phyloP scores from a whole-genome alignment of 2,113 vertebrate genomes.

The Anguilla rostrata region DNA sequence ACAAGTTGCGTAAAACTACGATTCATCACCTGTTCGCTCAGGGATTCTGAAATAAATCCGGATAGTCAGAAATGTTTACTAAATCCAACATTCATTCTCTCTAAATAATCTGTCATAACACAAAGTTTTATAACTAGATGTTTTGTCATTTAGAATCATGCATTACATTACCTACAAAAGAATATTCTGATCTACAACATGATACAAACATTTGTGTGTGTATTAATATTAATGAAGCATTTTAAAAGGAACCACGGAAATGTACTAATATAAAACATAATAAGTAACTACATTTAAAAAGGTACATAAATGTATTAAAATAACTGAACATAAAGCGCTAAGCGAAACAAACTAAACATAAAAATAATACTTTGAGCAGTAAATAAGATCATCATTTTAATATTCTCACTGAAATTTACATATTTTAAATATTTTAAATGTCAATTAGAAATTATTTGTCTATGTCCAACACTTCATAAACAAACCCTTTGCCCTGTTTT shows the following conservation, averaged over 20 bases:
- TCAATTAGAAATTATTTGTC: too few relatives aligned
- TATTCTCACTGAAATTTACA: too few relatives aligned
- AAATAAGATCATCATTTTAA: too few relatives aligned
- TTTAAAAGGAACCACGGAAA: too few relatives aligned
- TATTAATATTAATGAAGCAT: too few relatives aligned
- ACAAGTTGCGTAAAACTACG: slow-evolving; percentile 27
- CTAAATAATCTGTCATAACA: background rate
- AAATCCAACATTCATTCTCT: background rate
- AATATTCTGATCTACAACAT: background rate
- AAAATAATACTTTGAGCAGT: too few relatives aligned
- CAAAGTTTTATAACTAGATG: background rate
- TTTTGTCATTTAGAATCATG: background rate
- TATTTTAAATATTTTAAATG: background rate
- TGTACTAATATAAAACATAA: too few relatives aligned
- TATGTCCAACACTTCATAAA: background rate
- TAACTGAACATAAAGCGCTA: too few relatives aligned
- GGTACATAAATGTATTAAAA: too few relatives aligned
- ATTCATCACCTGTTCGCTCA: slow-evolving; percentile 29
- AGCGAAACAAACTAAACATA: too few relatives aligned
- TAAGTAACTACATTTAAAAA: too few relatives aligned
- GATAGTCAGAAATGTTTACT: slow-evolving; percentile 16
- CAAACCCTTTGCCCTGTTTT: background rate
- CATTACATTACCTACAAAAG: background rate
- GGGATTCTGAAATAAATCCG: slow-evolving; percentile 18
- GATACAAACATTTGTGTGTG: too few relatives aligned